phyloP scores from a whole-genome alignment of 2,797 vertebrate species.

The Pseudochirops corinnae region DNA sequence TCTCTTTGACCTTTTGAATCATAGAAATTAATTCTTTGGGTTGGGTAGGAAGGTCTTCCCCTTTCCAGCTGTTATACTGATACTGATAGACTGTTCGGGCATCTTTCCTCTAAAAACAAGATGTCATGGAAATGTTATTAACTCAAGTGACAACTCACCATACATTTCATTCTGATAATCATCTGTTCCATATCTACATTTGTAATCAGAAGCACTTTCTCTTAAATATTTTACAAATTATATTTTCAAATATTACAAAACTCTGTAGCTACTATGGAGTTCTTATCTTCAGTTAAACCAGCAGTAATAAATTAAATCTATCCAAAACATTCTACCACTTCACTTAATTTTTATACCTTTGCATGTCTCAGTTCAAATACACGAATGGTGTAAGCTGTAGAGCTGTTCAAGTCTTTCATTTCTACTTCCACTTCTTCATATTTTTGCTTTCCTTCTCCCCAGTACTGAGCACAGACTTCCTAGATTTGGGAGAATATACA shows the following conservation, averaged over 20 bases:
- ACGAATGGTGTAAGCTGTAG: constrained; percentile 86
- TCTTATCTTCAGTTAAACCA: not conserved
- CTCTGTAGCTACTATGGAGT: not conserved
- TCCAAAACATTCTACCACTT: not conserved
- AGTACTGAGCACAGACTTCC: constrained; percentile 91
- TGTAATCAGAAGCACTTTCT: not conserved
- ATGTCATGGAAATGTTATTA: not conserved
- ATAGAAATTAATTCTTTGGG: constrained; percentile 88
- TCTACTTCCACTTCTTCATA: constrained; percentile 90
- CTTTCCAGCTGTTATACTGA: constrained; percentile 92
- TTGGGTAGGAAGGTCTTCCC: constrained; percentile 86
- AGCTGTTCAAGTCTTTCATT: constrained; percentile 83
- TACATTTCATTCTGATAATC: no score
- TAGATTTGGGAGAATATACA: constrained; percentile 72
- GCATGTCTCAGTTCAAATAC: constrained; percentile 89
- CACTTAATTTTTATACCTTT: constrained; percentile 87
- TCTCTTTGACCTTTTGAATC: constrained; percentile 88
- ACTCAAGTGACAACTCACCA: not conserved
- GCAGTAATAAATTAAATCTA: not conserved
- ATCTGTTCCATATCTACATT: not conserved
- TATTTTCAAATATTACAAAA: not conserved
- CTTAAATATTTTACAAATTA: not conserved
- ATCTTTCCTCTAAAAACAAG: constrained; percentile 91
- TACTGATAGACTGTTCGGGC: constrained; percentile 89
- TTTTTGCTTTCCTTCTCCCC: constrained; percentile 88